Base-by-base conservation (phyloP, 2,113 vertebrate species). In the Ploceus nigricollis region DNA sequence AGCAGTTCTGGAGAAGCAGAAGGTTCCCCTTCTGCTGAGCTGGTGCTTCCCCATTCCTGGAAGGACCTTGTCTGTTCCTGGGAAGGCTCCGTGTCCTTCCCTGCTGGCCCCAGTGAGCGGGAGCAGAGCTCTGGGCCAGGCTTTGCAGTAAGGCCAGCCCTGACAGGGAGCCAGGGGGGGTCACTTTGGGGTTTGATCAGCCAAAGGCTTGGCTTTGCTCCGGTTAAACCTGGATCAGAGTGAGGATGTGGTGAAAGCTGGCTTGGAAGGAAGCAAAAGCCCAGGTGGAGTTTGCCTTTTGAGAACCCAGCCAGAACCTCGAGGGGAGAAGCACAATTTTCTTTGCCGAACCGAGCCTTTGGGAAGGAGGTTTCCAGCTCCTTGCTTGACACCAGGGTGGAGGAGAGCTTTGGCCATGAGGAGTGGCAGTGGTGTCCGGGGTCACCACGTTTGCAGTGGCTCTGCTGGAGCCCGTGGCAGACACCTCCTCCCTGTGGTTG, bases 31-130 rank as follows among this genome's bases (percentile, higher is more conserved):
- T 69, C 39, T 80, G 66, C 75, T 22, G 54, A 77, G 70, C 78
- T 78, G 42, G 7, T 54, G 76, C 71, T 89, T 95, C 87, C 66
- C 48, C 42, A 75, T 89, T 94, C 66, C 66, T 95, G 89, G 75
- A 87, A 91, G 64, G 84, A 11, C 8, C 22, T 13, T 18, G 45
- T 33, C 48, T 40, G 54, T 69, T 85, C 51, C 51, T 2, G 1
- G 73, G 61, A 60, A 45, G 15, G 35, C 17, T 88, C 61, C 5
- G 11, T 42, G 63, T 19, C n/a, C 0, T 45, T 56, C 64, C 39
- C 40, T 12, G 15, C 45, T 17, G 39, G 50, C 19, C 19, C 39
- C 79, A 50, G 57, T 5, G 2, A 15, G 13, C 3, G 10, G 30
- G 65, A 68, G 21, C 30, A 37, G 65, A 69, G 58, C 72, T 63